Conservation (phyloP, 2,888 invertebrate genomes). For the Bombyx huttoni region DNA sequence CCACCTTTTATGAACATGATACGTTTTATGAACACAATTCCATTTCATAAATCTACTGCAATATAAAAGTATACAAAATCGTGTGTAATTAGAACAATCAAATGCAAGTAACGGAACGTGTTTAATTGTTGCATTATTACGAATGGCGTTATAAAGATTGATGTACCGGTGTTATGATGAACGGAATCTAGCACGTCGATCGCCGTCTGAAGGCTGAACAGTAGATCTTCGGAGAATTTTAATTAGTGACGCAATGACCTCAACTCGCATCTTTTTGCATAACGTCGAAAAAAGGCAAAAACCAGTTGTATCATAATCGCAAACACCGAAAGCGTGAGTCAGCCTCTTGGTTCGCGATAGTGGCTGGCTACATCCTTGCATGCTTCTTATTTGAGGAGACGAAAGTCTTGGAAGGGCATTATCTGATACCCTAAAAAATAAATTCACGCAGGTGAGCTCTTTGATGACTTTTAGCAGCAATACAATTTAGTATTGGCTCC, state of each 20-base stretch:
- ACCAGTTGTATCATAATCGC: slow-evolving; percentile 33
- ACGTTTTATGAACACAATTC: background rate
- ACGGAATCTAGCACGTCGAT: background rate
- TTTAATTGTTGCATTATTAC: background rate
- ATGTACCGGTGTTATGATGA: background rate
- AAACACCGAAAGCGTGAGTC: slow-evolving; percentile 16
- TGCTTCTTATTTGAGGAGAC: too few species aligned
- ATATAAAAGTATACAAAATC: background rate
- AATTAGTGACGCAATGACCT: slow-evolving; percentile 55
- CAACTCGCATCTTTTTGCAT: slow-evolving; percentile 33
- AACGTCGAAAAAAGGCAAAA: slow-evolving; percentile 38
- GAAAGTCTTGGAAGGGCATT: too few species aligned
- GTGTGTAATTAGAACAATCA: background rate
- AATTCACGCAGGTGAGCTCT: too few species aligned
- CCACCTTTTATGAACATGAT: background rate
- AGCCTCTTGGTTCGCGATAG: slow-evolving; percentile 6
- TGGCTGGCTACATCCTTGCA: background rate
- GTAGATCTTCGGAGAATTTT: slow-evolving; percentile 28
- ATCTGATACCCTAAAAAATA: too few species aligned
- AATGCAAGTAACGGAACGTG: background rate
- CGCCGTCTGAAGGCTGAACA: slow-evolving; percentile 24
- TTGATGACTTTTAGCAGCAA: too few species aligned
- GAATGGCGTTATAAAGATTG: background rate
- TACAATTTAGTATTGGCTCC: too few species aligned
- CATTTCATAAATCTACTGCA: background rate